These are phyloP conservation scores for Melanerpes formicivorus DNA, from an alignment of 2,113 vertebrate genomes.

Conservation along the genomic window DNA sequence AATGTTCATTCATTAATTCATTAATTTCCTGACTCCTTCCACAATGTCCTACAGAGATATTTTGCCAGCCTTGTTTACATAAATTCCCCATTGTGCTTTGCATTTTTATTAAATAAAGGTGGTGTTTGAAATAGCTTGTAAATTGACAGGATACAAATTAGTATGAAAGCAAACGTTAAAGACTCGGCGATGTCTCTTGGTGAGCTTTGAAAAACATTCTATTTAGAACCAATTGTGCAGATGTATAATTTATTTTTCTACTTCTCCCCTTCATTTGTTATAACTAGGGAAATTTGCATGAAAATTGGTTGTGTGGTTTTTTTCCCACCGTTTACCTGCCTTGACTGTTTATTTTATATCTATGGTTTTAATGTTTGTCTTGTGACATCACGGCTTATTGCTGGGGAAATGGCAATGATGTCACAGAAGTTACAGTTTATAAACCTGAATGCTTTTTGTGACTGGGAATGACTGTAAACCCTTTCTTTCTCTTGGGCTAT, in stretches of 20 bases:
- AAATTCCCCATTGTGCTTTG: conserved; percentile 52
- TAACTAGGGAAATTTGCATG: conserved; percentile 32
- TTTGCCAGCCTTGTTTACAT: conserved; percentile 52
- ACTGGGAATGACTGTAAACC: neutral
- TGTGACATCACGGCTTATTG: neutral
- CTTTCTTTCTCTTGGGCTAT: neutral
- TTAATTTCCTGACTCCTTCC: conserved; percentile 31
- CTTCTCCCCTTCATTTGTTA: conserved; percentile 6
- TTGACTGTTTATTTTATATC: neutral
- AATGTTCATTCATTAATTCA: conserved; percentile 6
- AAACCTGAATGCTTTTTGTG: neutral
- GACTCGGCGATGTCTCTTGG: conserved; percentile 25
- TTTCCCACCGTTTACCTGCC: neutral
- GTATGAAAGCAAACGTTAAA: conserved; percentile 25
- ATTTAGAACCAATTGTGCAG: conserved; percentile 26
- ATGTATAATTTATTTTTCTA: conserved; percentile 40
- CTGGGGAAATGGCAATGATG: neutral
- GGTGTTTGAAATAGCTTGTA: conserved; percentile 53
- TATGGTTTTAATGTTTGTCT: neutral
- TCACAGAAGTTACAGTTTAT: neutral
- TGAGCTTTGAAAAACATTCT: conserved; percentile 52
- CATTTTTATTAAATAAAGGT: conserved; percentile 63
- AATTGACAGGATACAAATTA: conserved; percentile 64
- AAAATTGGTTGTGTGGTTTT: conserved; percentile 10
- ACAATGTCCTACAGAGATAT: conserved; percentile 34